Base-by-base conservation (phyloP, 2,113 vertebrate species). In the Paramisgurnus dabryanus region DNA sequence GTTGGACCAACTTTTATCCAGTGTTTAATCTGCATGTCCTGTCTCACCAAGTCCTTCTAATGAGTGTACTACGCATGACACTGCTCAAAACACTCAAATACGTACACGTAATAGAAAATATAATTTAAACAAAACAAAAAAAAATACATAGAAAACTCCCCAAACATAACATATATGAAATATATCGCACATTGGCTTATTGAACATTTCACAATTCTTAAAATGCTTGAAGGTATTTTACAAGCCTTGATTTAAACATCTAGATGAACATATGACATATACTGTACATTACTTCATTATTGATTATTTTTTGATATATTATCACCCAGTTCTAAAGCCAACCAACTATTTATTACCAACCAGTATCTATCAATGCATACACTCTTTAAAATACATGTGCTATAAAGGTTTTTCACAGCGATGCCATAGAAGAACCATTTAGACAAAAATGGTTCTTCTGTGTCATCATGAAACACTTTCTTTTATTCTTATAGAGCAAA, bases 201-300 rank as follows among this genome's bases (percentile, higher is more conserved):
- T 63, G 40, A 79, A 89, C 88, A 17, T 89, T 80, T 88, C 88
- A 92, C 90, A 85, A 80, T 81, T 88, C 88, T 84, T 58, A 76
- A 88, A 88, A 87, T 80, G 84, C 90, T 77, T 53, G 86, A 82
- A 89, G 87, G 86, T 90, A 84, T 68, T 74, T 82, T 82, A 90
- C 81, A 49, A 82, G 84, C 86, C 82, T 87, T 89, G 70, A 75
- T 75, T 60, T 55, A 75, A 76, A 90, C 87, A 84, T 86, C 75
- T 82, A 84, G 84, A 87, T 90, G 84, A 58, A 84, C 86, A 85
- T 86, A 86, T 89, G 83, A 83, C 86, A 86, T 88, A 89, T 87
- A 90, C 88, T 89, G 87, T 85, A 78, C 85, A 82, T 70, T 85
- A 82, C 22, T 22, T 22, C 22, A 22, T 22, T 22, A 22, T 22